These are phyloP conservation scores for Meandrusa payeni DNA, from an alignment of 2,888 invertebrate species.

Conservation along the genomic window DNA sequence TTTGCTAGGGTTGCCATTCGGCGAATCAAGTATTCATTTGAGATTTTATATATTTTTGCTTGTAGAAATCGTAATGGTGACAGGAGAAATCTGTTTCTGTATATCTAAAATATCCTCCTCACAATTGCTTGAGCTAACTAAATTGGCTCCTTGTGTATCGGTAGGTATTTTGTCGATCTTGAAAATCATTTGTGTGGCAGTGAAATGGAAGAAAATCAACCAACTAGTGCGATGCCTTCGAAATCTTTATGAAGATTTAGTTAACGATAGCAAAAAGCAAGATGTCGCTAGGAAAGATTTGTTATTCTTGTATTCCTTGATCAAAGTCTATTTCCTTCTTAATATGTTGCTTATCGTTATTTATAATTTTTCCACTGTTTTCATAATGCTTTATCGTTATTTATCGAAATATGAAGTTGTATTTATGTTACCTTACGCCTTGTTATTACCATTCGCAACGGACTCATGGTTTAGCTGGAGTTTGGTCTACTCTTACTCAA, in stretches of 20 bases:
- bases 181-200: conserved; percentile 42
- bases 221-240: conserved; percentile 40
- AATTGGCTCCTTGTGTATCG: conserved; percentile 50
- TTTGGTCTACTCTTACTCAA: conserved; percentile 47
- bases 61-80: conserved; percentile 35
- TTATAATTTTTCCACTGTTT: conserved; percentile 55
- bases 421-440: conserved; percentile 51
- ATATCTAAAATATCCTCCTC: conserved; percentile 48
- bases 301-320: conserved; percentile 42
- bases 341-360: conserved; percentile 54
- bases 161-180: conserved; percentile 45
- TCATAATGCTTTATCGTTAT: conserved; percentile 49
- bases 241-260: conserved; percentile 39
- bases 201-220: conserved; percentile 37
- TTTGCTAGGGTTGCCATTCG: conserved; percentile 48
- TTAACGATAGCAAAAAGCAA: conserved; percentile 37
- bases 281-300: conserved; percentile 42
- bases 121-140: conserved; percentile 53
- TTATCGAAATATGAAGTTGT: conserved; percentile 35
- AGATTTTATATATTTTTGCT: conserved; percentile 38
- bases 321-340: conserved; percentile 54
- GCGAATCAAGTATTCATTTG: conserved; percentile 34
- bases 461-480: conserved; percentile 51
- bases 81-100: conserved; percentile 44
- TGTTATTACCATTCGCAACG: conserved; percentile 53